Percentiles rank a stretch among this genome's conserved stretches.
Conservation (phyloP, 1,140 invertebrate genomes). For the Philaenus spumarius region DNA sequence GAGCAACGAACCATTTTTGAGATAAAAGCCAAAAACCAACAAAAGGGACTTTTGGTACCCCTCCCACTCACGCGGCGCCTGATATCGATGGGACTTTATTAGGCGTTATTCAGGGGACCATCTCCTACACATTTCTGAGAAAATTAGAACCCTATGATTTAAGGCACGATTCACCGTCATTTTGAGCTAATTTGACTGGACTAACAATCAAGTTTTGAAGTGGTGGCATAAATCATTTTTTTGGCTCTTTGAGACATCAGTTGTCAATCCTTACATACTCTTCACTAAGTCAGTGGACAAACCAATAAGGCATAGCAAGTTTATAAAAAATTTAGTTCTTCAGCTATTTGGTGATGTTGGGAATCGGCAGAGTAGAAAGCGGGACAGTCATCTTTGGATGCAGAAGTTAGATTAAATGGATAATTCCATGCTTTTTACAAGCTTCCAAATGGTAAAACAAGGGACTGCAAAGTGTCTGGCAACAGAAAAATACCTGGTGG, state of each 20-base stretch:
- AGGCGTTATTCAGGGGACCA: no score
- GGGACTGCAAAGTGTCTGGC: slow-evolving; percentile 4
- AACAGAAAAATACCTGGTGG: slow-evolving; percentile 4
- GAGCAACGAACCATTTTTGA: no score
- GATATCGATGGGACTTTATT: no score
- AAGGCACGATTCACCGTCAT: no score
- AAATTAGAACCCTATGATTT: no score
- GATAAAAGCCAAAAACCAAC: no score
- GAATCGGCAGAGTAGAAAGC: slow-evolving; percentile 4
- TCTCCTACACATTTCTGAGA: no score
- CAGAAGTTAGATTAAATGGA: neutral
- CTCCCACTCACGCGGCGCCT: no score
- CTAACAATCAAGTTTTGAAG: neutral
- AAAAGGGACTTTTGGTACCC: no score
- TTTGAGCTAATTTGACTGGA: no score
- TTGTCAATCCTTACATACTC: slow-evolving; percentile 1
- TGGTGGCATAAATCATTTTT: no score
- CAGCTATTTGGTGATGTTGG: slow-evolving; percentile 4
- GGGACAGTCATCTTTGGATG: neutral
- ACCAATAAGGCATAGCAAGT: neutral
- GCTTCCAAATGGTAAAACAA: neutral
- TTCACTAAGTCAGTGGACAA: neutral
- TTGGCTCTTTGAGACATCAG: slow-evolving; percentile 9
- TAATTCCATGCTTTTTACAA: neutral
- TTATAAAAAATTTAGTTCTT: neutral